phyloP scores from a whole-genome alignment of 2,113 vertebrate species.

The Columba livia region DNA sequence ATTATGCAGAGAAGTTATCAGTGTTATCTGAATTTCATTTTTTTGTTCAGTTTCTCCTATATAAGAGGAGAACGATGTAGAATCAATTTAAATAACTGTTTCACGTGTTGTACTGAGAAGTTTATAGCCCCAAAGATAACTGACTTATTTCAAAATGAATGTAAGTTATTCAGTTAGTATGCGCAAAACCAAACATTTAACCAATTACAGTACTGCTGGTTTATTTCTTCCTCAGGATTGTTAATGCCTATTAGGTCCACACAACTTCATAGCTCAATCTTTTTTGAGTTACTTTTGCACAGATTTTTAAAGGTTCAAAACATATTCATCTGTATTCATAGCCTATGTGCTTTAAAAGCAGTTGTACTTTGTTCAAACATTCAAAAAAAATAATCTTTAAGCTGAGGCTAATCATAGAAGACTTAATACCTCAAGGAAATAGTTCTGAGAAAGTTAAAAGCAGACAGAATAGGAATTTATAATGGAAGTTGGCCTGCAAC shows the following conservation, averaged over 20 bases:
- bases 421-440: slow-evolving; percentile 21
- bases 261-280: neutral
- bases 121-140: neutral
- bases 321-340: neutral
- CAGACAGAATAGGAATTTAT: slow-evolving; percentile 16
- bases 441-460: slow-evolving; percentile 15
- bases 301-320: neutral
- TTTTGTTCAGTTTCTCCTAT: neutral
- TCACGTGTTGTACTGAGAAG: neutral
- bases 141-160: neutral
- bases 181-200: neutral
- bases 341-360: slow-evolving; percentile 1
- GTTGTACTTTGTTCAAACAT: slow-evolving; percentile 21
- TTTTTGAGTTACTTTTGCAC: neutral
- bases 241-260: neutral
- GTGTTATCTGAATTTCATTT: neutral
- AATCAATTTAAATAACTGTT: neutral
- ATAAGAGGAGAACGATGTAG: neutral
- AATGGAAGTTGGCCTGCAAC: neutral
- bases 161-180: neutral
- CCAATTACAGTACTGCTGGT: neutral
- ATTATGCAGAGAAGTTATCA: neutral
- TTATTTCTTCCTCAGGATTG: neutral
- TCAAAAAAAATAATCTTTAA: slow-evolving; percentile 12
- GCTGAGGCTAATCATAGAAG: neutral